Percentiles rank a stretch among this genome's conserved stretches.
Evolutionary conservation across 2,888 invertebrate genomes (phyloP).

Genomic region (Mythimna albipuncta): DNA sequence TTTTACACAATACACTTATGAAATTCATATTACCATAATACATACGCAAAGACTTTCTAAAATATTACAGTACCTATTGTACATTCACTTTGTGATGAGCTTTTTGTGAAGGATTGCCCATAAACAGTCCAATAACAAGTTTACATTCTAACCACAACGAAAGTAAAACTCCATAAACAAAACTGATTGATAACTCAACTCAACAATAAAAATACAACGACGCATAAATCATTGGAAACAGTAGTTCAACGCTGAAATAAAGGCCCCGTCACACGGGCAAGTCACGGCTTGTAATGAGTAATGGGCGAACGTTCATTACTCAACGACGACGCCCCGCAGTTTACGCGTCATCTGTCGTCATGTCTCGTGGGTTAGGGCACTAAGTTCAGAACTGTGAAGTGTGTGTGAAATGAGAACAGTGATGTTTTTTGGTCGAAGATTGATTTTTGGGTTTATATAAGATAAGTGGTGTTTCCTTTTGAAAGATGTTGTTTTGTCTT

Average conservation of each 20-base stretch:
- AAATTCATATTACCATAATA: too few species aligned
- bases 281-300: conserved; percentile 82
- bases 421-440: conserved; percentile 50
- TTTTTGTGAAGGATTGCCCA: background rate
- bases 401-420: conserved; percentile 60
- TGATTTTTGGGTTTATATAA: conserved; percentile 51
- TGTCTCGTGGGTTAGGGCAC: conserved; percentile 65
- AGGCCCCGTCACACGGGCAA: conserved; percentile 78
- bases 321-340: conserved; percentile 81
- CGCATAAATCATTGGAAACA: conserved; percentile 75
- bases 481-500: conserved; percentile 10
- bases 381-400: conserved; percentile 63
- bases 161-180: conserved; percentile 33
- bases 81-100: background rate
- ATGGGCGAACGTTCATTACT: conserved; percentile 84
- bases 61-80: background rate
- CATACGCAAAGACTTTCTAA: background rate
- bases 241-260: conserved; percentile 80
- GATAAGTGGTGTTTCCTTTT: conserved; percentile 44
- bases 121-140: conserved; percentile 9
- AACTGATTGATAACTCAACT: conserved; percentile 67
- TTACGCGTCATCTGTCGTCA: conserved; percentile 85
- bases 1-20: too few species aligned
- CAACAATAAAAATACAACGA: conserved; percentile 67
- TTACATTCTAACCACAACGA: conserved; percentile 30